Conservation (phyloP, 2,888 invertebrate genomes). For the Conomelus anceps region DNA sequence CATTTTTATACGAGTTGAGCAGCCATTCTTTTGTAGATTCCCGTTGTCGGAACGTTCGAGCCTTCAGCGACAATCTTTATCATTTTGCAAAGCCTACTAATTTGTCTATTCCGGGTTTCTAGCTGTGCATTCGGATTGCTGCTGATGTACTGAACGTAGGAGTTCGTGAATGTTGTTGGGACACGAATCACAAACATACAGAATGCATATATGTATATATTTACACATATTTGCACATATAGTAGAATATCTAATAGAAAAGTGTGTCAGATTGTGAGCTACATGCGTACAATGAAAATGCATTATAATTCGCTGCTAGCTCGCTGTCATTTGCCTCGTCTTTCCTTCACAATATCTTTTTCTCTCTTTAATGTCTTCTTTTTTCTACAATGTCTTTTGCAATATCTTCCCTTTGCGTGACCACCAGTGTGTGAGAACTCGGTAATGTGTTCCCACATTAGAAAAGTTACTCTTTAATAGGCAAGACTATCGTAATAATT, state of each 20-base stretch:
- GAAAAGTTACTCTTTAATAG: not conserved
- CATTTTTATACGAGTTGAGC: not conserved
- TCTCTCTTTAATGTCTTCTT: not conserved
- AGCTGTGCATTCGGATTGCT: not conserved
- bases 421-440: not conserved
- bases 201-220: not conserved
- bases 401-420: not conserved
- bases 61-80: not conserved
- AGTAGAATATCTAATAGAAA: not conserved
- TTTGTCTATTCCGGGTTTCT: not conserved
- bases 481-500: not conserved
- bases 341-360: not conserved
- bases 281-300: not conserved
- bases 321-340: not conserved
- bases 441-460: not conserved
- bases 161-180: not conserved
- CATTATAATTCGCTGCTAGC: not conserved
- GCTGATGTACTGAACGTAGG: not conserved
- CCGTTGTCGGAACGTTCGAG: no score
- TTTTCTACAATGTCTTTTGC: not conserved
- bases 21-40: not conserved
- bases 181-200: not conserved
- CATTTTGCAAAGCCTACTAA: not conserved
- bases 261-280: not conserved
- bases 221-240: not conserved